Evolutionary conservation across 2,113 vertebrate genomes (phyloP), one percentile per base, ranked within the genome.

Genomic region (Perccottus glenii): DNA sequence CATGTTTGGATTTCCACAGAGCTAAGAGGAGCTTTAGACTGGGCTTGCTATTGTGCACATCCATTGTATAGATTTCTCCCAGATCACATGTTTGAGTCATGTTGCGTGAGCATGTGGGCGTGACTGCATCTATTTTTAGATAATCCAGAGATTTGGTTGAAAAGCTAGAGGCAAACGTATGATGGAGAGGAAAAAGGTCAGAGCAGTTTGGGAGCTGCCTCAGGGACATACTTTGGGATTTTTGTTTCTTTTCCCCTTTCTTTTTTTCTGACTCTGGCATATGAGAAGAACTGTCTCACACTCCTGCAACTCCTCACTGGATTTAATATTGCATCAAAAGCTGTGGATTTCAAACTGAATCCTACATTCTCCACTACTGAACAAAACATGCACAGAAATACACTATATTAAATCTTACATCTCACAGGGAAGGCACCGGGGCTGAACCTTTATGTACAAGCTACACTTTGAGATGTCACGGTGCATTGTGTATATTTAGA

Each of bases 121-220:
- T 40, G 57, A 65, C 81, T 60, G 42, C 50, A 64, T 52, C 81
- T 72, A 79, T 65, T 81, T 84, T 82, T 77, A 65, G 68, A 55
- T 78, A 75, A 77, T 67, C 65, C 70, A 49, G 49, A 9, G 56
- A 73, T 81, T 81, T 66, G 61, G 73, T 59, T 69, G 50, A 59
- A 32, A 11, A 6, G 73, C 83, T 62, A 35, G 33, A 48, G 65
- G 84, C 81, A 64, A 68, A 77, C 27, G 56, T 58, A 70, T 69
- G 62, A 82, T 71, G 78, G 63, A 73, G 73, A 77, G 44, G 79
- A 69, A 85, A 27, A 87, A 89, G 86, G 85, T 90, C 84, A 80
- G 40, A 42, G 66, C 73, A 70, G 60, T 77, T 87, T 76, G 32
- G 55, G 56, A 61, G 68, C 76, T 64, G 68, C 75, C 63, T 85